Evolutionary conservation across 2,888 invertebrate genomes (phyloP), one percentile per base, ranked within the genome.

Genomic region (Ptychoptera albimana): DNA sequence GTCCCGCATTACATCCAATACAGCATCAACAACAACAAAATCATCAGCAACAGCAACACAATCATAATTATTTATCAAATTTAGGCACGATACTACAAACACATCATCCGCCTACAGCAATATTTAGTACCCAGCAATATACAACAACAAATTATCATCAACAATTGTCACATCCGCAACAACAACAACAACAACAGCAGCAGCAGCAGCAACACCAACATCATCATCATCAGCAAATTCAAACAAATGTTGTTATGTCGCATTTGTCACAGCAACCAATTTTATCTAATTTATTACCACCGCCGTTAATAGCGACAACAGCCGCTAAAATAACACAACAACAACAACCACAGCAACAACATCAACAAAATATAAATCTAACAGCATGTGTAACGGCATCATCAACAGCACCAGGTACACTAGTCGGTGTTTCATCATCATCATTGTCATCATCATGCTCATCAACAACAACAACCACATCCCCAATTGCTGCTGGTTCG

Each of bases 1-100:
- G 23, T 23, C 64, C 63, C 2, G 63, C 64, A 4, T 49, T 64
- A 42, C 64, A 64, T 40, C 64, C 64, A 1, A 59, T 64, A 42
- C 55, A 57, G 31, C 30, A 39, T 31, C 35, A 43, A 41, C 23
- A 45, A 34, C 44, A 50, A 16, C 46, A 48, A 31, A n/a, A 43
- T 38, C 38, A 48, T 38, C 43, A 46, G 36, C 43, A 41, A 23
- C 36, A 43, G 2, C 41, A 30, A 12, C 39, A 39, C 2, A 29
- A 39, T 14, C 37, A 36, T 31, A 41, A 42, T 32, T 13, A 32
- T 32, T 32, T 41, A 41, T 7, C 39, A 12, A 14, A 12, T 6
- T 30, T 40, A n/a, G 30, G 11, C 31, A 40, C 31, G 7, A 40
- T 23, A 23, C 7, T 34, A 6, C 35, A 42, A 29, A 35, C 42